Conservation (phyloP, 2,888 invertebrate species). For the Cephus spinipes region DNA sequence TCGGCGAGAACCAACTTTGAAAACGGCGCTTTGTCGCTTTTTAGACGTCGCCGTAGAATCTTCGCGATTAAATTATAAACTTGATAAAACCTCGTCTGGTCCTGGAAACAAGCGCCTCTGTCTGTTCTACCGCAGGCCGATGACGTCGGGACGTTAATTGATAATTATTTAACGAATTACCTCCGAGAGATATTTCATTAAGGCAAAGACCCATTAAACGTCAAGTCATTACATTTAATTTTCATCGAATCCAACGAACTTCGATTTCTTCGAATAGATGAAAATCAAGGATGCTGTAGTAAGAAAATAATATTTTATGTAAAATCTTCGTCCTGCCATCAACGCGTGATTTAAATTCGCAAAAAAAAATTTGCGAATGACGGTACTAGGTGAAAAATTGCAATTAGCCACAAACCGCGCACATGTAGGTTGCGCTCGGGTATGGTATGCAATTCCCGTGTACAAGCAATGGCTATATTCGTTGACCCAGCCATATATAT, state of each 20-base stretch:
- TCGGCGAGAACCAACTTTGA: not conserved
- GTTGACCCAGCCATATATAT: slow-evolving; percentile 33
- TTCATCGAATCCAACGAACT: not conserved
- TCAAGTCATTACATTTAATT: not conserved
- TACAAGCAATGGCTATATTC: slow-evolving; percentile 32
- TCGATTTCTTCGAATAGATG: not conserved
- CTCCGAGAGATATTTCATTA: not conserved
- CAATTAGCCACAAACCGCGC: slow-evolving; percentile 40
- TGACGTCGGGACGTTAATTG: not conserved
- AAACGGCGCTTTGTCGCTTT: not conserved
- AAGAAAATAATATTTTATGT: not conserved
- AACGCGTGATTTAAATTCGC: not conserved
- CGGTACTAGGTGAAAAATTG: slow-evolving; percentile 38
- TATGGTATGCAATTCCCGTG: slow-evolving; percentile 39
- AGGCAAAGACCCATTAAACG: not conserved
- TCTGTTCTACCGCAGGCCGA: not conserved
- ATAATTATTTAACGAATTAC: not conserved
- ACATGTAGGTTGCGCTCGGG: slow-evolving; percentile 34
- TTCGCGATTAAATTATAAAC: slow-evolving; percentile 1
- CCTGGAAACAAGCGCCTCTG: not conserved
- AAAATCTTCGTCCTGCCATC: not conserved
- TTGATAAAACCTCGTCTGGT: not conserved
- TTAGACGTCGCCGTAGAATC: not conserved
- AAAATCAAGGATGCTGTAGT: not conserved
- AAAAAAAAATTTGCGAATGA: not conserved